Conservation (phyloP, 2,888 invertebrate species). For the Perizoma affinitatum region DNA sequence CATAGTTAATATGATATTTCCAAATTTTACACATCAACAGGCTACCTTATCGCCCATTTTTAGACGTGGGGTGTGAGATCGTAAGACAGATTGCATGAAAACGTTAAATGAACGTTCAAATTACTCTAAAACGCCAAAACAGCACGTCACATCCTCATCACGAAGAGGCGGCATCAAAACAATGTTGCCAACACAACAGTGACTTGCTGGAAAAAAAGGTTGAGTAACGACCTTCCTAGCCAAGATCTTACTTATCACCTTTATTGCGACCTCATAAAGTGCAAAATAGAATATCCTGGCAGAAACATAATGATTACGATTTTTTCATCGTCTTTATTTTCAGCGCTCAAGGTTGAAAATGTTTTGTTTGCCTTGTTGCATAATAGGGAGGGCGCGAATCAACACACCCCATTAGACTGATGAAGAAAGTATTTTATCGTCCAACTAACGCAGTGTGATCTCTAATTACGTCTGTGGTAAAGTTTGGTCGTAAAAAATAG, state of each 20-base stretch:
- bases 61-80: not conserved
- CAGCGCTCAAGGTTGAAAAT: conserved; percentile 19
- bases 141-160: conserved; percentile 42
- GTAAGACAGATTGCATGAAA: conserved; percentile 10
- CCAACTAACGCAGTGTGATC: conserved; percentile 34
- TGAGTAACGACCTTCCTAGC: conserved; percentile 42
- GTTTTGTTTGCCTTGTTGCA: conserved; percentile 15
- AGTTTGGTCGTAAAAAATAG: conserved; percentile 22
- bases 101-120: conserved; percentile 15
- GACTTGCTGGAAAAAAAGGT: conserved; percentile 52
- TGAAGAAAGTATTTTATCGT: conserved; percentile 67
- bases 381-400: conserved; percentile 48
- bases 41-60: too few species aligned
- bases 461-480: conserved; percentile 37
- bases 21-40: too few species aligned
- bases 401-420: conserved; percentile 63
- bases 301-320: conserved; percentile 14
- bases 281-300: conserved; percentile 18
- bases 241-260: conserved; percentile 24
- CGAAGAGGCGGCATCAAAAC: conserved; percentile 38
- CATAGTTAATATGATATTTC: too few species aligned
- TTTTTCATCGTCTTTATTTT: conserved; percentile 20
- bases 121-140: conserved; percentile 23
- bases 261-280: conserved; percentile 26
- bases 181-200: conserved; percentile 45